Base-by-base conservation (phyloP, 1,140 invertebrate species). In the Adoxophyes honmai region DNA sequence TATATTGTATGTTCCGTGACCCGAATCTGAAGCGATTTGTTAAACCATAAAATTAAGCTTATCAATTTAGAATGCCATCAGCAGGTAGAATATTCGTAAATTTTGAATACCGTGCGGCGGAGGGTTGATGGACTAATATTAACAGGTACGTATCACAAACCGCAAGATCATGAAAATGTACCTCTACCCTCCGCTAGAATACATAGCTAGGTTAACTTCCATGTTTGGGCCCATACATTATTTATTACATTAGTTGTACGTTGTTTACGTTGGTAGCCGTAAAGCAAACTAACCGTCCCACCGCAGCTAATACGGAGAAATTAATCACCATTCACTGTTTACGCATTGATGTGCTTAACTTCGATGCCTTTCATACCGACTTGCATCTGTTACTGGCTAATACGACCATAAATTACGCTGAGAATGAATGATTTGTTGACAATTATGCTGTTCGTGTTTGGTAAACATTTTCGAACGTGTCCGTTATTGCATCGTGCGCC, bases 161-260 rank as follows among this genome's bases (percentile, higher is more conserved):
- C 81, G 78, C 85, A 88, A 70, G 68, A 82, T 88, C 81, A 82
- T 83, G 85, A 86, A 86, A 85, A 84, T 74, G 78, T 81, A 75
- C 68, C 66, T 70, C 66, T 55, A 73, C 75, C 80, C 76, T 81
- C 74, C 72, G 68, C 69, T 66, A 66, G 28, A 16, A 14, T 21
- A 8, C 7, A 70, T 75, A 66, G 68, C 63, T 70, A 66, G 75
- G 73, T 77, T 80, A 86, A 82, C 75, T 78, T 82, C 68, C 67
- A 78, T 77, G 76, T 84, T 80, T 78, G 68, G 62, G 64, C 70
- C 68, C 69, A 75, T 83, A 82, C 74, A 85, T 86, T 83, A 88
- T 86, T 83, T 86, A 84, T 86, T 66, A 77, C 68, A 76, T 79
- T 81, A 79, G 75, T 73, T 77, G 66, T 72, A 71, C 66, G 60